These are phyloP conservation scores for Podabrus alpinus DNA, from an alignment of 2,888 invertebrate species.

Conservation along the genomic window DNA sequence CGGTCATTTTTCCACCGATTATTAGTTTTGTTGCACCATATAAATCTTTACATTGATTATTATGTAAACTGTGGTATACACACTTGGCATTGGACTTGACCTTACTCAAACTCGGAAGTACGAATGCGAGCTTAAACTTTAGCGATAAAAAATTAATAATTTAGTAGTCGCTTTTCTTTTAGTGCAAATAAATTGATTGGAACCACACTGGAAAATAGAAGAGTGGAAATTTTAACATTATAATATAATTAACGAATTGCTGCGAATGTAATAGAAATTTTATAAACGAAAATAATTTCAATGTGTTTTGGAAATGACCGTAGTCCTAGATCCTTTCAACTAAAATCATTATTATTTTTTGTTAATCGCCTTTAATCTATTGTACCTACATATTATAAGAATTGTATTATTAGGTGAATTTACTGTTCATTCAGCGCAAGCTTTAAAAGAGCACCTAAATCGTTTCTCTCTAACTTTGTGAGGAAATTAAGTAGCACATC, in stretches of 20 bases:
- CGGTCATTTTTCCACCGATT: neutral
- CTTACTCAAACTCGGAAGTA: neutral
- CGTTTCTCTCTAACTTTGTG: neutral
- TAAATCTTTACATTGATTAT: neutral
- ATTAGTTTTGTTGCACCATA: neutral
- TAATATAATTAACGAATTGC: neutral
- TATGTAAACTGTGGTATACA: neutral
- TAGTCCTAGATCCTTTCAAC: neutral
- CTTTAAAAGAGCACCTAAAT: neutral
- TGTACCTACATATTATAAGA: no score
- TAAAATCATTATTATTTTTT: neutral
- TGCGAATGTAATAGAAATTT: neutral
- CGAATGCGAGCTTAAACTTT: neutral
- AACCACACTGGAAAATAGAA: neutral
- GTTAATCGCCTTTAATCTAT: neutral
- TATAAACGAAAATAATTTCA: neutral
- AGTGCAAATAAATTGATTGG: no score
- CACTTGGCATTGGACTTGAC: neutral
- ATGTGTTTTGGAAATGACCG: neutral
- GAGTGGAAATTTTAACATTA: neutral
- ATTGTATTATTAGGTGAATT: neutral
- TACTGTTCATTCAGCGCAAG: neutral
- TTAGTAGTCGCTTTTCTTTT: no score
- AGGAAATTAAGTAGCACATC: neutral
- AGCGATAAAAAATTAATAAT: neutral